Conservation (phyloP, 1,140 invertebrate genomes). For the Trigoniulus corallinus region DNA sequence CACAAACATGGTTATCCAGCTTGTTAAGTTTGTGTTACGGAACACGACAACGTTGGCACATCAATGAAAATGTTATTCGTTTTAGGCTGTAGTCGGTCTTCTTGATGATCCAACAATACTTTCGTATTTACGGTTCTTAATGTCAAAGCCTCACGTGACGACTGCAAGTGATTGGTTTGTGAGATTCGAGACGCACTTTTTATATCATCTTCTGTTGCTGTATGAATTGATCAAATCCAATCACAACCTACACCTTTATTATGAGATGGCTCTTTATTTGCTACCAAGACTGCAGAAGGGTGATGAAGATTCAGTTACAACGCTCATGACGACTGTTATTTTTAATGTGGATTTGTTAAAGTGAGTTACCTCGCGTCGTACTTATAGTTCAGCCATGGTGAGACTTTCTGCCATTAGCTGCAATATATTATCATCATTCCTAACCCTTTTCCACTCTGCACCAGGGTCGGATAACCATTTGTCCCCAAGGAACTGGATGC, state of each 20-base stretch:
- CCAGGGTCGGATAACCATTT: too few relatives aligned
- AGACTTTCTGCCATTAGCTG: too few relatives aligned
- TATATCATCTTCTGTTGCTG: constrained; percentile 6
- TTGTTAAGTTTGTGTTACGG: neutral
- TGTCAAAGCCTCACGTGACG: neutral
- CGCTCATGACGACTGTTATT: constrained; percentile 19
- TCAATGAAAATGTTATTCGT: neutral
- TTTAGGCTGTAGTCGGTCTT: neutral
- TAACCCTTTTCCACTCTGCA: too few relatives aligned
- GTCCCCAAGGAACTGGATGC: too few relatives aligned
- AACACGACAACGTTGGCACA: neutral
- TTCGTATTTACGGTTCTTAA: neutral
- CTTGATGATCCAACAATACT: neutral
- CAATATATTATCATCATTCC: too few relatives aligned
- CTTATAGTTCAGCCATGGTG: too few relatives aligned
- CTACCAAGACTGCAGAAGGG: constrained; percentile 11
- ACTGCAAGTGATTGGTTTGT: neutral
- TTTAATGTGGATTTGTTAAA: constrained; percentile 18
- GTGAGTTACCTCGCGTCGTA: too few relatives aligned
- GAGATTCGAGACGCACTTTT: neutral
- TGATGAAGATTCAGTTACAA: constrained; percentile 20
- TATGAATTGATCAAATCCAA: neutral
- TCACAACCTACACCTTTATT: neutral
- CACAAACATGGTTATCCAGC: neutral
- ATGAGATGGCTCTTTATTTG: neutral